Conservation (phyloP, 2,888 invertebrate species). For the Hyles lineata region DNA sequence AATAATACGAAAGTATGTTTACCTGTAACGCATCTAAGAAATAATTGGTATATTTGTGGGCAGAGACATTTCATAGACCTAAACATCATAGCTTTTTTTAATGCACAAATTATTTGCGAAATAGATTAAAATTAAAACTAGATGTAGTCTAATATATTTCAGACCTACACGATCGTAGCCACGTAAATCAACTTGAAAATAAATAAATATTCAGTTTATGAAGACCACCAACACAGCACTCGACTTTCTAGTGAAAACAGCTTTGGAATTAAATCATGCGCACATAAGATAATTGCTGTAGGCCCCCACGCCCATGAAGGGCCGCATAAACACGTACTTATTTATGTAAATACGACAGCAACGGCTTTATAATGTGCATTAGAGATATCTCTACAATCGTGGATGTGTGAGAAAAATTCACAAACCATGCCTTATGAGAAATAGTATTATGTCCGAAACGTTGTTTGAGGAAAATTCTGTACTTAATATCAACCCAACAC, state of each 20-base stretch:
- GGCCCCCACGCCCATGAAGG: constrained; percentile 49
- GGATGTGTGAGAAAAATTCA: constrained; percentile 1
- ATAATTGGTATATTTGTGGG: no score
- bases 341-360: constrained; percentile 54
- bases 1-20: no score
- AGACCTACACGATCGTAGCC: background rate
- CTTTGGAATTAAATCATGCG: constrained; percentile 31
- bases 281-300: constrained; percentile 54
- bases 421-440: background rate
- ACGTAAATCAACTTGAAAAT: background rate
- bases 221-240: constrained; percentile 54
- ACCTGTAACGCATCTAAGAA: no score
- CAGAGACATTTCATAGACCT: no score
- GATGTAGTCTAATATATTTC: background rate
- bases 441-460: no score
- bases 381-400: background rate
- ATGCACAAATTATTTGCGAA: no score
- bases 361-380: constrained; percentile 28
- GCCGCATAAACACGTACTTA: constrained; percentile 39
- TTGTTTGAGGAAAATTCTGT: no score
- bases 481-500: no score
- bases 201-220: constrained; percentile 1
- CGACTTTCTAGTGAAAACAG: constrained; percentile 35
- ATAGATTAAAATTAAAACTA: no score
- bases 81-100: no score